phyloP scores from a whole-genome alignment of 2,797 vertebrate genomes.

The Anisognathus igniventris region DNA sequence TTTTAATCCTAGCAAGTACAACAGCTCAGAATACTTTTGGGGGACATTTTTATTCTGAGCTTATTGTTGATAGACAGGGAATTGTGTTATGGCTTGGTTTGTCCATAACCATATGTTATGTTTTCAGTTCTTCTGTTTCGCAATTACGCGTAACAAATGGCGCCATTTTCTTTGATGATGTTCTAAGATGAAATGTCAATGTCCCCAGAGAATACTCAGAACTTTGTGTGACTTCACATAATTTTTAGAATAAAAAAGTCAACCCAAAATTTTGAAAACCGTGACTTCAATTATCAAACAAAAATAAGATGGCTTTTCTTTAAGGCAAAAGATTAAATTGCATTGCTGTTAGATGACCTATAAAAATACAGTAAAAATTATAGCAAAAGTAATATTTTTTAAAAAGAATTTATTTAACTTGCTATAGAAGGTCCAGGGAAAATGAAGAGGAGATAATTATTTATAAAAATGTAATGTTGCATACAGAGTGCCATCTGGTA shows the following conservation, averaged over 20 bases:
- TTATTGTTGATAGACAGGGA: background rate
- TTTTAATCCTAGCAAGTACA: background rate
- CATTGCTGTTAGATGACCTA: background rate
- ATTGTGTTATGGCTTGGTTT: background rate
- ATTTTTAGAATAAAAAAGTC: background rate
- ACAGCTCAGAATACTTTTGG: background rate
- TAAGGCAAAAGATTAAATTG: background rate
- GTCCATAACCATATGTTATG: background rate
- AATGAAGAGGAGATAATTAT: background rate
- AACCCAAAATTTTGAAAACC: background rate
- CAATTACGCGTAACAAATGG: accelerated
- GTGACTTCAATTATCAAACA: background rate
- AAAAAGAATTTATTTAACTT: background rate
- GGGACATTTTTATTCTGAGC: background rate
- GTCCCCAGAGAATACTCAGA: background rate
- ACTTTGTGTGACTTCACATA: background rate
- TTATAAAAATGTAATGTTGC: background rate
- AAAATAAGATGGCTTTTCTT: background rate
- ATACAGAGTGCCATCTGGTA: background rate
- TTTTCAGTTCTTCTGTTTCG: background rate
- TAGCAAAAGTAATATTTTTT: background rate
- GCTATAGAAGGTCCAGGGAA: background rate
- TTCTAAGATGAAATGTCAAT: background rate
- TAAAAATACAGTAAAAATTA: background rate
- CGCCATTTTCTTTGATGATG: background rate